Base-by-base conservation (phyloP, 1,140 invertebrate genomes). In the Drosophila ironensis region DNA sequence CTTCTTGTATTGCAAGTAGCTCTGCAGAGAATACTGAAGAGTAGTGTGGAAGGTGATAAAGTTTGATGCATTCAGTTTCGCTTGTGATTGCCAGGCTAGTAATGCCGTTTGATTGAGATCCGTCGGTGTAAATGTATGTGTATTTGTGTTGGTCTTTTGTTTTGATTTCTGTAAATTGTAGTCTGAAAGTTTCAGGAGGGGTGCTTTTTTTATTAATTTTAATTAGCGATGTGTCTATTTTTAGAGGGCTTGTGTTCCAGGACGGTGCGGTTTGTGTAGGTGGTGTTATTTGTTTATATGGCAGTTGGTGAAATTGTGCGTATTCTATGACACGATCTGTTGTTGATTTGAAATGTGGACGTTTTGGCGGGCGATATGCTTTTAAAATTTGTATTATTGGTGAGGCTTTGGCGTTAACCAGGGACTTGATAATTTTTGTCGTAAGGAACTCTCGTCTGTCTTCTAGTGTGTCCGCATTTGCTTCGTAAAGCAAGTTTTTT, bases 1-100 rank as follows among this genome's bases (percentile, higher is more conserved):
- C 50, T 27, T 38, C 30, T 20, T 14, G n/a, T 17, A 64, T 44
- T 19, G 51, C 60, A 12, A 54, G 20, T 45, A 47, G 24, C 45
- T 53, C 59, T 7, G 59, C 41, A 14, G 30, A 45, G 3, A 53
- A 40, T 7, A 42, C 41, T 38, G 27, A 44, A 16, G 8, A 44
- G 27, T 46, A 25, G 25, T 46, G 27, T 44, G 38, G 38, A 35
- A 53, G 51, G 8, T 40, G 37, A 3, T 38, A 25, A 6, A 41
- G 6, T 41, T 41, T 40, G 22, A 35, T 44, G 63, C 40, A 42
- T 11, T 30, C 25, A 27, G 25, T 27, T 27, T 27, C 25, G 25
- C 6, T 27, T 6, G 25, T 7, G 25, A 27, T 9, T 27, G 7
- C 25, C 25, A 27, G 4, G 25, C 25, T 27, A 27, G 25, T 27